Evolutionary conservation across 2,113 vertebrate genomes (phyloP), one percentile per base, ranked within the genome.

Genomic region (Oryzias melastigma): DNA sequence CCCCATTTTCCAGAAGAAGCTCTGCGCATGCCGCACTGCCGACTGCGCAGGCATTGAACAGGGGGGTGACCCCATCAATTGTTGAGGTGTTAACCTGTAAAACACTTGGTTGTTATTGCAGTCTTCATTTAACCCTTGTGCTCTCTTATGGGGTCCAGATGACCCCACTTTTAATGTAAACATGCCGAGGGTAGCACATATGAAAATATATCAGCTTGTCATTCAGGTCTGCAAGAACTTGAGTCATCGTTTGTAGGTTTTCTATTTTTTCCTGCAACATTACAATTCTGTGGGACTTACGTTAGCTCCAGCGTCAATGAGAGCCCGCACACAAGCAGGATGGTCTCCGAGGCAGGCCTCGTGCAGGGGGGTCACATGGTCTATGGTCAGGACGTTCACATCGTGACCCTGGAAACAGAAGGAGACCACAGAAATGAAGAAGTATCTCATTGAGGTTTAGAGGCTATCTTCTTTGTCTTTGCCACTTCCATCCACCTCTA

Each of bases 261-360:
- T 25, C 29, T 7, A 35, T 35, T 35, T 35, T 35, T 22, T 35
- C 35, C 35, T 35, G 35, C 35, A 35, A 8, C 8, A 35, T 12
- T 35, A 35, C 29, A 5, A 29, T 2, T 29, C 5, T 52, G 13
- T 22, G 41, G 47, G 76, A 83, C 94, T 94, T 91, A 98, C 97
- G 62, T 95, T 95, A 47, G 95, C 97, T 82, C 97, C 96, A 24
- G 97, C 95, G 77, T 98, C 93, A 29, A 98, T 92, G 57, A 99
- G 95, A 25, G 92, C 93, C 79, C 93, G 90, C 60, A 94, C 94
- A 82, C 97, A 99, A 8, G 93, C 91, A 5, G 92, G 93, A 0
- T 98, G 96, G 77, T 93, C 93, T 67, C 94, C 95, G 10, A 96
- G 85, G 79, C 96, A 98, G 72, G 96, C 96, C 75, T 99, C 96